Evolutionary conservation across 2,797 vertebrate species (phyloP).

Genomic region (Onychomys arenicola): DNA sequence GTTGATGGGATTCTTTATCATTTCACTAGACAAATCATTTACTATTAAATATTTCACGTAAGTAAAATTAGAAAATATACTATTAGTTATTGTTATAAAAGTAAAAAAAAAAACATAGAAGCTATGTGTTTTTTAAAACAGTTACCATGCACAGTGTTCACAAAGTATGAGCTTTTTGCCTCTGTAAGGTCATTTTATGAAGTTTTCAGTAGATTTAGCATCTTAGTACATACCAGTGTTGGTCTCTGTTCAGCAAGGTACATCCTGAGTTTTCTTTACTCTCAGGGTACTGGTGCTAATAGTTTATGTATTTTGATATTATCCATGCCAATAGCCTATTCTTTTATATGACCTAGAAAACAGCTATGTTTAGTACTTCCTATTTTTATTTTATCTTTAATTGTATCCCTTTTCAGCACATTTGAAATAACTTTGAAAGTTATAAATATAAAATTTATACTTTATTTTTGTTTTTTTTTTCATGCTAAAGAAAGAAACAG

Average conservation of each 20-base stretch:
- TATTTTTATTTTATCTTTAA: background rate
- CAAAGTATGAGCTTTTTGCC: background rate
- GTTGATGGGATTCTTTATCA: conserved; percentile 78
- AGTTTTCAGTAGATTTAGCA: background rate
- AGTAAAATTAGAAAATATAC: conserved; percentile 29
- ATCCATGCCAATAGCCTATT: background rate
- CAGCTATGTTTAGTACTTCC: background rate
- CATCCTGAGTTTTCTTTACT: background rate
- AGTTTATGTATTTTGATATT: conserved; percentile 1
- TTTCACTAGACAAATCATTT: conserved; percentile 64
- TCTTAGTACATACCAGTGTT: background rate
- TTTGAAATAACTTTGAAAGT: background rate
- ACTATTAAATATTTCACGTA: conserved; percentile 1
- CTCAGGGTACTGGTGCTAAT: background rate
- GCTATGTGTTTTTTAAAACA: background rate
- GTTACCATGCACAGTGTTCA: background rate
- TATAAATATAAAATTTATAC: background rate
- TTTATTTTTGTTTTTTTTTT: background rate
- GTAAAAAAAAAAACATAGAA: background rate
- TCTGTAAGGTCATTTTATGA: conserved; percentile 42
- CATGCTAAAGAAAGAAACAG: background rate
- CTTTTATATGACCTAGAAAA: background rate
- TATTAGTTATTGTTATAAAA: background rate
- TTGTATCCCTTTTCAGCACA: background rate
- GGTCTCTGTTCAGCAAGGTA: background rate